Percentiles rank a stretch among this genome's conserved stretches.
These are phyloP conservation scores for Anthopleura sola DNA, from an alignment of 64 coral and sea anemone species.

Conservation along the genomic window DNA sequence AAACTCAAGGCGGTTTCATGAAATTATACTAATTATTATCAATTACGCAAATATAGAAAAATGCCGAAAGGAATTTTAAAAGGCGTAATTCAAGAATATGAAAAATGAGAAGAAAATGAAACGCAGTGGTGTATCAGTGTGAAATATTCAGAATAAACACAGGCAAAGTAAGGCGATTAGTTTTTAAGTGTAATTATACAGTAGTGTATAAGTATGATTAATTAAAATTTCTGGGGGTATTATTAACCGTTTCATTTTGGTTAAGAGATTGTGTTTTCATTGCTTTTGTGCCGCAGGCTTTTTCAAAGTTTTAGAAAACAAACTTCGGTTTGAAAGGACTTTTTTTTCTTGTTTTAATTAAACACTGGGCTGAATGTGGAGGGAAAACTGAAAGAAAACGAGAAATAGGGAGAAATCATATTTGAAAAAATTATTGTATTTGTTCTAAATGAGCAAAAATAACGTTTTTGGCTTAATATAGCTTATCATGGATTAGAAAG, in stretches of 20 bases:
- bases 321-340: neutral
- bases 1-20: neutral
- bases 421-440: no score
- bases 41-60: neutral
- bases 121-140: neutral
- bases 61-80: neutral
- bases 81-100: neutral
- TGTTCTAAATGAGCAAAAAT: no score
- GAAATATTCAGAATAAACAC: neutral
- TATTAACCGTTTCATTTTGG: neutral
- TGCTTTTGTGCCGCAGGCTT: no score
- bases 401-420: no score
- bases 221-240: neutral
- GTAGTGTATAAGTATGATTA: neutral
- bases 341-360: no score
- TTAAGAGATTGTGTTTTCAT: neutral
- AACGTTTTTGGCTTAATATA: no score
- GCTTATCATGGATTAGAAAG: no score
- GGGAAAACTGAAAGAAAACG: no score
- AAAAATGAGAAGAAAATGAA: neutral
- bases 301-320: neutral
- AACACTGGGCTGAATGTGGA: no score
- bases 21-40: neutral
- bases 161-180: neutral
- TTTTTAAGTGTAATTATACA: neutral